phyloP scores from a whole-genome alignment of 2,797 vertebrate genomes.

The Poeciliopsis presidionis region DNA sequence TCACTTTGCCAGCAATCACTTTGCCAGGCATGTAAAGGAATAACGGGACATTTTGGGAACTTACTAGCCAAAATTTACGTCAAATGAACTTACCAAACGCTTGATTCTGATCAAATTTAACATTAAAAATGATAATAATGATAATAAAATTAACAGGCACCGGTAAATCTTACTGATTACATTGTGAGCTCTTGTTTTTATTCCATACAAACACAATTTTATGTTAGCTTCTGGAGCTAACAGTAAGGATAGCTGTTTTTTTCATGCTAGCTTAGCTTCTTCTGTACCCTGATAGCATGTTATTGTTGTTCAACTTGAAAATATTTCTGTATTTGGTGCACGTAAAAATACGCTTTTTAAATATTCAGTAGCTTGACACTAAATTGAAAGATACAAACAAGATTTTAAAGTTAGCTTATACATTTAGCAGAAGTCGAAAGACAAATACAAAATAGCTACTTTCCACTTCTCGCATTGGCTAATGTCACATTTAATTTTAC shows the following conservation, averaged over 20 bases:
- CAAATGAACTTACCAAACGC: background rate
- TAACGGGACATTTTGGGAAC: conserved; percentile 23
- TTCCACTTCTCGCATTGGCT: background rate
- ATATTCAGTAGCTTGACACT: background rate
- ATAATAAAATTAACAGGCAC: background rate
- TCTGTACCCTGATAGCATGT: background rate
- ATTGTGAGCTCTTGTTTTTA: background rate
- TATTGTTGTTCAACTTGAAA: background rate
- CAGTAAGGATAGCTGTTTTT: background rate
- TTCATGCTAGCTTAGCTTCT: background rate
- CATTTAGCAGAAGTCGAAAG: background rate
- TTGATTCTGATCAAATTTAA: background rate
- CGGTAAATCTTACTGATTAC: background rate
- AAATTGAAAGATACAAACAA: background rate
- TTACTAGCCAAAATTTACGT: background rate
- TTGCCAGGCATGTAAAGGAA: conserved; percentile 17
- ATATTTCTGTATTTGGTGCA: background rate
- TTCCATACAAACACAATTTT: background rate
- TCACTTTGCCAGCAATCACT: conserved; percentile 18
- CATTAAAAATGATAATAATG: background rate
- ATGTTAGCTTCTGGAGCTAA: background rate
- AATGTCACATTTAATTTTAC: background rate
- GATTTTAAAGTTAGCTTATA: background rate
- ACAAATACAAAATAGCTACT: background rate
- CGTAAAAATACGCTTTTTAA: background rate